Evolutionary conservation across 2,113 vertebrate genomes (phyloP).

Genomic region (Opisthocomus hoazin): DNA sequence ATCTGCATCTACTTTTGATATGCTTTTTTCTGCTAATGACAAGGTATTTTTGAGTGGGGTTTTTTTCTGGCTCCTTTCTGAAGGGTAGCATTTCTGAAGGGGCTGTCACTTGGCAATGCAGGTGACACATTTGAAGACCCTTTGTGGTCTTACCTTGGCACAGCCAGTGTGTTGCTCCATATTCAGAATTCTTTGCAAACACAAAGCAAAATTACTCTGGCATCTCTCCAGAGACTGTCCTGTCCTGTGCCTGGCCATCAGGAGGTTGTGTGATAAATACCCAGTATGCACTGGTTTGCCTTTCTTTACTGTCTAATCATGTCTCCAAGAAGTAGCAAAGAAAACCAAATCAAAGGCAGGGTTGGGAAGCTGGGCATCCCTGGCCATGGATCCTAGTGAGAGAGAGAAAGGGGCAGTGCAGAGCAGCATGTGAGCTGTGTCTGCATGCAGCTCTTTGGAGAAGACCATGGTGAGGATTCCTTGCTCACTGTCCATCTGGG

Average conservation of each 20-base stretch:
- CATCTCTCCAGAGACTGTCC: background rate
- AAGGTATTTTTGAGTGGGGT: background rate
- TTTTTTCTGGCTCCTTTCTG: background rate
- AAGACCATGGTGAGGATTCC: background rate
- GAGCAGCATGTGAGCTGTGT: background rate
- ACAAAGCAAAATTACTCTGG: background rate
- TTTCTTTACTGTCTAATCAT: background rate
- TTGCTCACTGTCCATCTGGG: background rate
- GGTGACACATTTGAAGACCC: background rate
- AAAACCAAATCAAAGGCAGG: background rate
- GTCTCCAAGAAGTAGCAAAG: background rate
- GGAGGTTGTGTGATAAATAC: background rate
- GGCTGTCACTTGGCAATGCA: background rate
- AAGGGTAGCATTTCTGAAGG: background rate
- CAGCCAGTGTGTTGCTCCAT: background rate
- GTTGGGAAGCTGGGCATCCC: background rate
- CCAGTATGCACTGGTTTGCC: background rate
- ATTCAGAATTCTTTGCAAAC: background rate
- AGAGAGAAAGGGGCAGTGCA: background rate
- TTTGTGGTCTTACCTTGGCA: background rate
- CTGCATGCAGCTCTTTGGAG: background rate
- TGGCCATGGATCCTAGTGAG: background rate
- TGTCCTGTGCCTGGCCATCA: background rate
- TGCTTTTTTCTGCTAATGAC: background rate
- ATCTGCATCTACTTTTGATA: background rate